These are phyloP conservation scores for Archocentrus centrarchus DNA, from an alignment of 2,113 vertebrate genomes.

Conservation along the genomic window DNA sequence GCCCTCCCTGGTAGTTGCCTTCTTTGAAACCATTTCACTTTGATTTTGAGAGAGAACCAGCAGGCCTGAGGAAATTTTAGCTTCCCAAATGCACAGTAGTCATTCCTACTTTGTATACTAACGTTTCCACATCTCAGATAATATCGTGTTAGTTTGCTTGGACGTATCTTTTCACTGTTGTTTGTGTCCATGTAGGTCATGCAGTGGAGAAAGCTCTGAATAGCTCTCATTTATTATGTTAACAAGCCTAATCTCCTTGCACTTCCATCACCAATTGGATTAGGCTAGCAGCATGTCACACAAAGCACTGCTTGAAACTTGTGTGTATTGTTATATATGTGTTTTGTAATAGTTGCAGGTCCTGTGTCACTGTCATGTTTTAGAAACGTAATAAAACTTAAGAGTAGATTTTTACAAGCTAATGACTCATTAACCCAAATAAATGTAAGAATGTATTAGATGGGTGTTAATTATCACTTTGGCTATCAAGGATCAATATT, in stretches of 20 bases:
- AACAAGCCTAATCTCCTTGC: slow-evolving; percentile 48
- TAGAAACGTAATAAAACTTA: background rate
- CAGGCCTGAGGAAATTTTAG: background rate
- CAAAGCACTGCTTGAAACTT: slow-evolving; percentile 20
- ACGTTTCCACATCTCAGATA: background rate
- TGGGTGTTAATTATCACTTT: background rate
- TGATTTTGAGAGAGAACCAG: background rate
- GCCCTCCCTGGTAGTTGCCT: background rate
- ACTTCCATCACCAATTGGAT: slow-evolving; percentile 55
- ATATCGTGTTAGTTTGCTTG: background rate
- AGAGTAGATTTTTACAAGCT: background rate
- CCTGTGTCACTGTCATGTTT: background rate
- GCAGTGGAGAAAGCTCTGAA: slow-evolving; percentile 30
- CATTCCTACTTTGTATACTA: background rate
- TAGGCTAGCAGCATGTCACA: slow-evolving; percentile 22
- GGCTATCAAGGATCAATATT: background rate
- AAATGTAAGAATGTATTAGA: background rate
- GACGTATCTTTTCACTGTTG: background rate
- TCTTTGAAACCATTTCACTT: background rate
- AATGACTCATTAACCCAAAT: background rate
- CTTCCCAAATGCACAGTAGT: background rate
- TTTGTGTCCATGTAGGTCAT: background rate
- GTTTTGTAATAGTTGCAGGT: background rate
- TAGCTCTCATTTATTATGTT: slow-evolving; percentile 40
- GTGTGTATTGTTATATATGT: background rate